Evolutionary conservation across 2,113 vertebrate genomes (phyloP), one percentile per base, ranked within the genome.

Genomic region (Mirounga angustirostris): DNA sequence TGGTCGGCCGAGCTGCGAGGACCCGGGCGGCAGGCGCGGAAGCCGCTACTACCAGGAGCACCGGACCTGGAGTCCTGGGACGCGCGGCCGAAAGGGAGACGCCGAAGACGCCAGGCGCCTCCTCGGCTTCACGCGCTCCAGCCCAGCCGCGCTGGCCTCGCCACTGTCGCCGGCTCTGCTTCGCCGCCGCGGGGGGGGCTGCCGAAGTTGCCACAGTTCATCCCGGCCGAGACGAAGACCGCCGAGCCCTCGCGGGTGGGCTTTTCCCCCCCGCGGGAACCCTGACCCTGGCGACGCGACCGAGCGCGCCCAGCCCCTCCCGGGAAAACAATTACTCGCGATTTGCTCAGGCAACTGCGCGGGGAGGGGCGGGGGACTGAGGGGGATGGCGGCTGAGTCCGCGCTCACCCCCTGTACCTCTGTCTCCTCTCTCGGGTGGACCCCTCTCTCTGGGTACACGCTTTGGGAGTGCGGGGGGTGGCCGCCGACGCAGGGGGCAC

Each of bases 181-280:
- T 74, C 65, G 3, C 80, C 58, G 85, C 78, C 46, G 81, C 69
- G 21, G 58, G 58, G 94, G n/a, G n/a, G 40, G 33, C 81, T 26
- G 59, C 61, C 19, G 36, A 97, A 98, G 95, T 98, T 96, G 95
- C 65, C 88, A 84, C 92, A 56, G 87, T 81, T 87, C 93, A 14
- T 95, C 71, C 83, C 9, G 1, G 61, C 90, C 1, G 3, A 52
- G 79, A 61, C 10, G 5, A 54, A 84, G 52, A 11, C 73, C 63
- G 28, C 52, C 4, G 2, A 65, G 6, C n/a, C 67, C 87, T 65
- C 4, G 12, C 10, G 69, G 28, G 52, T 73, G 79, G 59, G 15
- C 26, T 22, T 52, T 18, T 83, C 46, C 26, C 36, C 14, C 26
- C 16, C 30, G 0, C 28, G 56, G 94, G 80, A 89, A 94, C 50